Evolutionary conservation across 2,797 vertebrate species (phyloP).

Genomic region (Gorsachius magnificus): DNA sequence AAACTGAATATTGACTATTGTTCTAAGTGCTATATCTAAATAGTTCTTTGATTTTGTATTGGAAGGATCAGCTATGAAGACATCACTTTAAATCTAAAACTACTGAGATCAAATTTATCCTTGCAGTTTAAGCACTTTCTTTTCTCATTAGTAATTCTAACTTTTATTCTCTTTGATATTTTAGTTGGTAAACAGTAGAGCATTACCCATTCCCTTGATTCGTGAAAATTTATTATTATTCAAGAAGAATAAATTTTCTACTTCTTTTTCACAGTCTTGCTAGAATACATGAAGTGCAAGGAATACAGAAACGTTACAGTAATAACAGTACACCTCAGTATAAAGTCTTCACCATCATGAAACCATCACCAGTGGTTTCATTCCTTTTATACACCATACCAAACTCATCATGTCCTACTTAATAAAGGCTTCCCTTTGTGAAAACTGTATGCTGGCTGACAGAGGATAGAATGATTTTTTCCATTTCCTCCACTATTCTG

Average conservation of each 20-base stretch:
- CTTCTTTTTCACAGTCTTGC: not conserved
- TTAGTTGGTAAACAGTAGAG: not conserved
- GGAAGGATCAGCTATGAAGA: not conserved
- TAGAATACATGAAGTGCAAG: not conserved
- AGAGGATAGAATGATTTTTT: not conserved
- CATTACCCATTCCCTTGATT: not conserved
- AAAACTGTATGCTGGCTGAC: not conserved
- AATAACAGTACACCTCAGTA: not conserved
- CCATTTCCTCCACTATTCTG: not conserved
- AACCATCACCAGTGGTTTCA: not conserved
- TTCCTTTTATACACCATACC: not conserved
- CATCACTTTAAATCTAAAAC: not conserved
- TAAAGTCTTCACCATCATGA: not conserved
- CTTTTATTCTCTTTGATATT: not conserved
- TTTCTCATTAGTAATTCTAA: not conserved
- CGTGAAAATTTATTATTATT: not conserved
- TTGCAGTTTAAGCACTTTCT: not conserved
- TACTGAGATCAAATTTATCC: not conserved
- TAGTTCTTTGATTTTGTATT: not conserved
- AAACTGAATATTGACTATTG: too few relatives aligned
- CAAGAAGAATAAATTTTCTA: not conserved
- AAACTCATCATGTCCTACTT: not conserved
- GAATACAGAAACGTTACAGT: rapidly evolving
- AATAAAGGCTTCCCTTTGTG: not conserved
- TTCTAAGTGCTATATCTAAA: not conserved